Conservation (phyloP, 2,113 vertebrate genomes). For the Ophthalmolycus amberensis region DNA sequence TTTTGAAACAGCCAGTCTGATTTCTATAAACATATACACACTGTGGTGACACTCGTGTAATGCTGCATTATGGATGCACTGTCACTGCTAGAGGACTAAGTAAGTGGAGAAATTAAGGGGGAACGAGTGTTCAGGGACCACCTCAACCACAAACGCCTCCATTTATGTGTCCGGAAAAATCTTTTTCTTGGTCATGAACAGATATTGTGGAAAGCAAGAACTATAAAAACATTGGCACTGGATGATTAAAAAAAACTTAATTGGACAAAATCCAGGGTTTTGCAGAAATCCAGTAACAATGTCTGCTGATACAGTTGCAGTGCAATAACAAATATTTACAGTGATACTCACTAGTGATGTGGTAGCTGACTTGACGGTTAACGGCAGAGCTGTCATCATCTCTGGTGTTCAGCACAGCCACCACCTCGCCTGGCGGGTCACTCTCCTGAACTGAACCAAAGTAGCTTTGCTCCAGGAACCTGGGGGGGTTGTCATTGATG, state of each 20-base stretch:
- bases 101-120: too few species aligned
- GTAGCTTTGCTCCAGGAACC: conserved; percentile 91
- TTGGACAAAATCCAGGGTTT: background rate
- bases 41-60: background rate
- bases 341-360: conserved; percentile 92
- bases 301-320: background rate
- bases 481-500: conserved; percentile 92
- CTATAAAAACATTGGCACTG: background rate
- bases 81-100: too few species aligned
- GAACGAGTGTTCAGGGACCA: too few species aligned
- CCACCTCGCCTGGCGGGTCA: conserved; percentile 93
- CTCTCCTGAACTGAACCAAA: conserved; percentile 92
- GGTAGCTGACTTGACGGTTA: conserved; percentile 96
- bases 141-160: too few species aligned
- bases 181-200: background rate
- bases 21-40: background rate
- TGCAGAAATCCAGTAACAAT: background rate
- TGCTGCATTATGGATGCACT: background rate
- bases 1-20: background rate
- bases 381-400: conserved; percentile 92
- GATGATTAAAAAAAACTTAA: background rate
- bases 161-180: too few species aligned
- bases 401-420: conserved; percentile 93
- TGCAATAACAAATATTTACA: background rate
- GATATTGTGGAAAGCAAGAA: background rate